Evolutionary conservation across 2,888 invertebrate genomes (phyloP).

Genomic region (Bimastos eiseni): DNA sequence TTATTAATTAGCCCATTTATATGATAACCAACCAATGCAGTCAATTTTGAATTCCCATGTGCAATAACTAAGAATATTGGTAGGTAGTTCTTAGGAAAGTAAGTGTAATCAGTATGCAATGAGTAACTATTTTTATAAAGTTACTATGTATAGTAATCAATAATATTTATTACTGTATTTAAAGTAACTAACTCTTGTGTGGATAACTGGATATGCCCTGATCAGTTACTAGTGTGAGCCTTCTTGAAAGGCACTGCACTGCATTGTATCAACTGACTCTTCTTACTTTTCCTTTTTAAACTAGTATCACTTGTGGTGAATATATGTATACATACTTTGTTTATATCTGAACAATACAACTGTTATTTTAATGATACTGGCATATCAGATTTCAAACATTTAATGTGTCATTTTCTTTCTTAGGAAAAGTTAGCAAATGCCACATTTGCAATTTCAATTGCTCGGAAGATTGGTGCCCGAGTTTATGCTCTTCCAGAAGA

Average conservation of each 20-base stretch:
- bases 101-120: background rate
- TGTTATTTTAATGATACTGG: no score
- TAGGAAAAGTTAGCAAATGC: constrained; percentile 78
- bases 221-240: no score
- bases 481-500: constrained; percentile 98
- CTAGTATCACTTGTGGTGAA: background rate
- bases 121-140: background rate
- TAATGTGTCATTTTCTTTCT: background rate
- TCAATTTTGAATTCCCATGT: no score
- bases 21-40: no score
- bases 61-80: no score
- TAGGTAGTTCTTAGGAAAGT: no score
- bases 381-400: background rate
- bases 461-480: constrained; percentile 92
- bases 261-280: no score
- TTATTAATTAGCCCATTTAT: no score
- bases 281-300: background rate
- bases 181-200: background rate
- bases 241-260: no score
- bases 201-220: no score
- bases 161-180: background rate
- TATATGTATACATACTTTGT: background rate
- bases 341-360: background rate
- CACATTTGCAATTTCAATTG: constrained; percentile 98
- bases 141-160: background rate